Evolutionary conservation across 2,888 invertebrate genomes (phyloP).

Genomic region (Pedicia rivosa): DNA sequence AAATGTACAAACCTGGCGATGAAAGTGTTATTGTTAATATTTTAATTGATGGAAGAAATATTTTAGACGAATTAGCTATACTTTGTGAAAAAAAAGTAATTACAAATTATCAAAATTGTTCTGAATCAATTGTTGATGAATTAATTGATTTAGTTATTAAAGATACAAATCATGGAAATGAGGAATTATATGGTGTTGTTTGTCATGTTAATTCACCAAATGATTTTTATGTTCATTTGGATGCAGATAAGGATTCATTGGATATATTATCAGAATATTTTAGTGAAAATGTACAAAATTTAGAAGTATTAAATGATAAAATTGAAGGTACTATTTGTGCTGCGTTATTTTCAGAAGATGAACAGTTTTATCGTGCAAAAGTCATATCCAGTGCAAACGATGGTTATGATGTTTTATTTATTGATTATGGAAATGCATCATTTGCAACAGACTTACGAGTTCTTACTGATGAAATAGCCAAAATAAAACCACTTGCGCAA

Average conservation of each 20-base stretch:
- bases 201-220: slow-evolving; percentile 49
- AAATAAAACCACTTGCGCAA: slow-evolving; percentile 38
- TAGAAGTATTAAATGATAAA: slow-evolving; percentile 16
- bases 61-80: slow-evolving; percentile 40
- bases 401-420: slow-evolving; percentile 57
- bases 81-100: slow-evolving; percentile 31
- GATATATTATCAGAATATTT: slow-evolving; percentile 23
- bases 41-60: slow-evolving; percentile 38
- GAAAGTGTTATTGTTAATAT: slow-evolving; percentile 1
- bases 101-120: slow-evolving; percentile 8
- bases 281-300: slow-evolving; percentile 19
- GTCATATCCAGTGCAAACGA: slow-evolving; percentile 60
- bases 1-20: slow-evolving; percentile 41
- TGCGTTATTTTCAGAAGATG: slow-evolving; percentile 68
- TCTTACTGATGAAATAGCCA: slow-evolving; percentile 40
- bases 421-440: slow-evolving; percentile 51
- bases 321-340: slow-evolving; percentile 40
- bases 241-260: slow-evolving; percentile 25
- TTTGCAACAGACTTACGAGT: slow-evolving; percentile 39
- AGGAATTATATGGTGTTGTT: slow-evolving; percentile 39
- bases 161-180: slow-evolving; percentile 6
- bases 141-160: slow-evolving; percentile 13
- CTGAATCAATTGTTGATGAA: slow-evolving; percentile 10
- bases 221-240: slow-evolving; percentile 59
- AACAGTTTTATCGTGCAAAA: slow-evolving; percentile 79